These are phyloP conservation scores for Enteromius treurensis DNA, from an alignment of 2,797 vertebrate species.

Conservation along the genomic window DNA sequence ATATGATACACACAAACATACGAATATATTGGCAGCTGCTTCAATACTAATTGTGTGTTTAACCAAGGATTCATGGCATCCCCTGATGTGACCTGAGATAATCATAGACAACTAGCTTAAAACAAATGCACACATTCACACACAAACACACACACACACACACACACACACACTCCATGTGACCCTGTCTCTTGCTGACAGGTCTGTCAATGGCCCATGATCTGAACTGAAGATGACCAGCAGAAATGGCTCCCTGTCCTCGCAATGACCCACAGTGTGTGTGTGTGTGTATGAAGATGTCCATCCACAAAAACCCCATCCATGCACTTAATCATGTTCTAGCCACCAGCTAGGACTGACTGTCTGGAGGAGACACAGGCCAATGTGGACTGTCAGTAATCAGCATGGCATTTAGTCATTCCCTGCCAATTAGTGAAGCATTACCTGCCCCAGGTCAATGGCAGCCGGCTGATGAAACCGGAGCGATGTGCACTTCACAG, in stretches of 20 bases:
- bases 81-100: constrained; percentile 26
- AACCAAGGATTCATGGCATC: background rate
- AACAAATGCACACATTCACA: constrained; percentile 14
- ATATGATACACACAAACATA: background rate
- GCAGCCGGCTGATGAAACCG: constrained; percentile 58
- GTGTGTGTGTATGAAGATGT: constrained; percentile 29
- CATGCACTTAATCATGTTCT: constrained; percentile 66
- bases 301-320: constrained; percentile 30
- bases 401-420: constrained; percentile 62
- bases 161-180: constrained; percentile 11
- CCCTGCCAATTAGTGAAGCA: constrained; percentile 47
- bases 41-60: background rate
- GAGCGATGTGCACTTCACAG: constrained; percentile 54
- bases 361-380: constrained; percentile 58
- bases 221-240: constrained; percentile 55
- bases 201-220: constrained; percentile 52
- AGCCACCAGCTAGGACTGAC: constrained; percentile 49
- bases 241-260: constrained; percentile 60
- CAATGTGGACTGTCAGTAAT: constrained; percentile 73
- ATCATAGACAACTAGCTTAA: constrained; percentile 11
- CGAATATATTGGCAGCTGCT: background rate
- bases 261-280: constrained; percentile 64
- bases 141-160: background rate
- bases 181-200: constrained; percentile 44
- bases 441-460: constrained; percentile 38